Evolutionary conservation across 2,113 vertebrate genomes (phyloP).

Genomic region (Diglossa brunneiventris): DNA sequence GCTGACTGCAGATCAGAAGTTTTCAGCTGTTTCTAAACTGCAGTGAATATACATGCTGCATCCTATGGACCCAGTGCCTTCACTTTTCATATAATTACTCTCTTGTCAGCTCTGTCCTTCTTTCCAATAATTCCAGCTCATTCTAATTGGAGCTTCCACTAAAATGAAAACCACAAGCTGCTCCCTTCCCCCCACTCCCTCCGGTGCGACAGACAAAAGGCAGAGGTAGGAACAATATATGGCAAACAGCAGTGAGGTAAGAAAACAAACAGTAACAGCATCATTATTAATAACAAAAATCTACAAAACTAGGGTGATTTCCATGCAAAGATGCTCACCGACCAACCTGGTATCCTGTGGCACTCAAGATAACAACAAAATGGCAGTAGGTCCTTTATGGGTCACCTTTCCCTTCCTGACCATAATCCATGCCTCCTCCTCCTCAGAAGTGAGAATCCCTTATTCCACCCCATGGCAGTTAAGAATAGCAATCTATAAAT

Average conservation of each 20-base stretch:
- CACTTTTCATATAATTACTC: background rate
- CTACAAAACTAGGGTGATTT: background rate
- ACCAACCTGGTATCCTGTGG: fast-evolving
- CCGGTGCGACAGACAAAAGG: background rate
- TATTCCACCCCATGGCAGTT: background rate
- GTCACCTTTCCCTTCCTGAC: background rate
- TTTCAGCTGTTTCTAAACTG: background rate
- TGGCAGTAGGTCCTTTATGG: fast-evolving
- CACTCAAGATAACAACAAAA: background rate
- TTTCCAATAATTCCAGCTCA: background rate
- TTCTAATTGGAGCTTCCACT: background rate
- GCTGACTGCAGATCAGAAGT: background rate
- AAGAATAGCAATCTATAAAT: background rate
- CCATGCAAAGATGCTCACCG: fast-evolving
- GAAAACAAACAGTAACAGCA: background rate
- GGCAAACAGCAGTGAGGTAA: background rate
- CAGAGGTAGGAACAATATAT: background rate
- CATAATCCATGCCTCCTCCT: fast-evolving
- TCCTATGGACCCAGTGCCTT: background rate
- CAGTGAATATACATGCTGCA: background rate
- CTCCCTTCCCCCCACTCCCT: background rate
- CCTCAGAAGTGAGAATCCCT: background rate
- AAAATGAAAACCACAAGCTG: background rate
- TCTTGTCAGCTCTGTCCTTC: background rate
- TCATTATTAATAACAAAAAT: background rate